Percentiles rank a stretch among this genome's conserved stretches.
phyloP scores from a whole-genome alignment of 2,797 vertebrate genomes.

The Megaceryle alcyon region DNA sequence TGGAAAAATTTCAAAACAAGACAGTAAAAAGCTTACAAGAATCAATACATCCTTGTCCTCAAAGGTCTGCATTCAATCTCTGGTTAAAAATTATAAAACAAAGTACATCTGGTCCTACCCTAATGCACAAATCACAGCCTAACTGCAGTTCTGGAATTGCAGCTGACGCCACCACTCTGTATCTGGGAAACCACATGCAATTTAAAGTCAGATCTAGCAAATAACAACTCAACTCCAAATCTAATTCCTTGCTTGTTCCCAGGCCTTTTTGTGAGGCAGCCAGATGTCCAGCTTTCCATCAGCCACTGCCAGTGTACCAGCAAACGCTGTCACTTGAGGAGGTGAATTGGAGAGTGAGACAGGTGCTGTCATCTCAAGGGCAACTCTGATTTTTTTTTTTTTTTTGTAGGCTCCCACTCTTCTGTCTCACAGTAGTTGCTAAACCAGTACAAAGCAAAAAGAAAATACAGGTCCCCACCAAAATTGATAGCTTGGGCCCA shows the following conservation, averaged over 20 bases:
- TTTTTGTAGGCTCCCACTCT: background rate
- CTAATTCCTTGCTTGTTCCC: background rate
- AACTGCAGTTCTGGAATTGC: background rate
- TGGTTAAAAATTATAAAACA: constrained; percentile 1
- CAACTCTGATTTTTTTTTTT: background rate
- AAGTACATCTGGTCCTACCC: background rate
- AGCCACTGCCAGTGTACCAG: background rate
- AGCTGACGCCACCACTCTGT: background rate
- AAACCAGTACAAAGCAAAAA: background rate
- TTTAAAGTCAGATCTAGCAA: background rate
- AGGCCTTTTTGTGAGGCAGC: background rate
- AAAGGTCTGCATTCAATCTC: background rate
- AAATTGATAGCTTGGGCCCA: background rate
- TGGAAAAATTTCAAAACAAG: constrained; percentile 40
- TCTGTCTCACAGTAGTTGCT: background rate
- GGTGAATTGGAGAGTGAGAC: background rate
- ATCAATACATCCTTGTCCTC: constrained; percentile 33
- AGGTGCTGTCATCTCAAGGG: background rate
- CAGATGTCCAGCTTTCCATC: background rate
- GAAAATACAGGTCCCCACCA: background rate
- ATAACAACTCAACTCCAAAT: background rate
- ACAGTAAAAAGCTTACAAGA: constrained; percentile 1
- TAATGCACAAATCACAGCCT: background rate
- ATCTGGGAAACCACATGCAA: background rate
- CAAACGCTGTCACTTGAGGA: background rate